Evolutionary conservation across 2,888 invertebrate genomes (phyloP).

Genomic region (Diarsia rubi): DNA sequence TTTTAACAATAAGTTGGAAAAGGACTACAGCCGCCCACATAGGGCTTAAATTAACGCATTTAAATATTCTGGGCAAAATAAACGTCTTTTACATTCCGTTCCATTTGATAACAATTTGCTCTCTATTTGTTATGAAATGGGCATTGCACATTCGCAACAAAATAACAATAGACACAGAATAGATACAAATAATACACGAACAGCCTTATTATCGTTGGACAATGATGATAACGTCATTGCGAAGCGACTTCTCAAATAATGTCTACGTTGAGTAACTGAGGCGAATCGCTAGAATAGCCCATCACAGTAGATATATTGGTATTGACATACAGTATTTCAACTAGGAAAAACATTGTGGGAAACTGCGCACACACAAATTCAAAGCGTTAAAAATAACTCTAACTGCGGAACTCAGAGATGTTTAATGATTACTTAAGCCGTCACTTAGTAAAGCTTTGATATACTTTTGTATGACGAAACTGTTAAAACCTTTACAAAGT

Average conservation of each 20-base stretch:
- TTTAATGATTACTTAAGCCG: too few relatives aligned
- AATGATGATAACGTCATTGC: slow-evolving; percentile 59
- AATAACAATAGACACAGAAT: slow-evolving; percentile 55
- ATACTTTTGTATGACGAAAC: too few relatives aligned
- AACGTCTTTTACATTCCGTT: neutral
- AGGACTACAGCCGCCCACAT: neutral
- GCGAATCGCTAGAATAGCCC: slow-evolving; percentile 64
- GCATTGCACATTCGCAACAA: slow-evolving; percentile 44
- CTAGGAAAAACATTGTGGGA: neutral
- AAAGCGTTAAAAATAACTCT: neutral
- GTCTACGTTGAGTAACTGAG: slow-evolving; percentile 67
- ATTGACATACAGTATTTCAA: neutral
- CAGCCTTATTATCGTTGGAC: slow-evolving; percentile 48
- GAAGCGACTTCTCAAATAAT: slow-evolving; percentile 59
- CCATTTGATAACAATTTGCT: slow-evolving; percentile 23
- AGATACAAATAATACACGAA: slow-evolving; percentile 35
- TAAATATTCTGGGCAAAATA: slow-evolving; percentile 1
- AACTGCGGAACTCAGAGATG: too few relatives aligned
- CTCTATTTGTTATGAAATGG: neutral
- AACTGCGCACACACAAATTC: neutral
- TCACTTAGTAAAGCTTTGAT: too few relatives aligned
- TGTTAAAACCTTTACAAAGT: too few relatives aligned
- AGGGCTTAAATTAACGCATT: neutral
- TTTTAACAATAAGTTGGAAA: neutral
- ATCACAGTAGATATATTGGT: neutral